phyloP scores from a whole-genome alignment of 2,888 invertebrate species.

The Onthophagus sagittarius region DNA sequence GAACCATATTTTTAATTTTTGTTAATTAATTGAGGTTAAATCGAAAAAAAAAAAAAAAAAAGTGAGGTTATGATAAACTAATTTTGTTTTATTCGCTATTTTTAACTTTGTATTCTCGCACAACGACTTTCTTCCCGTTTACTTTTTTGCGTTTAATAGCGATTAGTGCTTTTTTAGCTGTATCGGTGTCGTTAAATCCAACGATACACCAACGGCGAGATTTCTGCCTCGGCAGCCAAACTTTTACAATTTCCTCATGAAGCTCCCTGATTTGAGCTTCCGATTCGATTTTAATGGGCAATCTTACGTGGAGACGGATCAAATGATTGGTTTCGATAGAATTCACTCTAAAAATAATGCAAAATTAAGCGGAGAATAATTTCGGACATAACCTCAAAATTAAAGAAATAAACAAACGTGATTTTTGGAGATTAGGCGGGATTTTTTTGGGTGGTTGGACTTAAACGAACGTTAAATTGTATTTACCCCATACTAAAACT shows the following conservation, averaged over 20 bases:
- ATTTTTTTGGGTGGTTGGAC: too few species aligned
- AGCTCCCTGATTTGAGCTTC: slow-evolving; percentile 38
- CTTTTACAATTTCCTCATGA: slow-evolving; percentile 39
- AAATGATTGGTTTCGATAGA: too few species aligned
- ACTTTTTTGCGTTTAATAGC: slow-evolving; percentile 16
- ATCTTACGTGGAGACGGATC: slow-evolving; percentile 38
- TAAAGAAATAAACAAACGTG: too few species aligned
- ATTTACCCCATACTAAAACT: too few species aligned
- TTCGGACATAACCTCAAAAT: not conserved
- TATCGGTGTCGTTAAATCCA: slow-evolving; percentile 12
- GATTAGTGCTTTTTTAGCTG: not conserved
- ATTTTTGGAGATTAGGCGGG: too few species aligned
- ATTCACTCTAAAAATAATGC: not conserved
- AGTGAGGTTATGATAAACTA: too few species aligned
- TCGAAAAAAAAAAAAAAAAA: too few species aligned
- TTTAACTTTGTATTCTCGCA: not conserved
- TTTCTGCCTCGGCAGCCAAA: slow-evolving; percentile 38
- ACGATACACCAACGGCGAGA: slow-evolving; percentile 22
- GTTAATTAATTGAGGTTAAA: too few species aligned
- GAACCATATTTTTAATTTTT: slow-evolving; percentile 11
- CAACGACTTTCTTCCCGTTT: slow-evolving; percentile 22
- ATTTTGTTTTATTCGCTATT: too few species aligned
- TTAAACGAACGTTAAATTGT: too few species aligned
- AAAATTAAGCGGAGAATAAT: too few species aligned
- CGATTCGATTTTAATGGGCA: slow-evolving; percentile 39